These are phyloP conservation scores for Capitella teleta DNA, from an alignment of 1,140 invertebrate species.

Conservation along the genomic window DNA sequence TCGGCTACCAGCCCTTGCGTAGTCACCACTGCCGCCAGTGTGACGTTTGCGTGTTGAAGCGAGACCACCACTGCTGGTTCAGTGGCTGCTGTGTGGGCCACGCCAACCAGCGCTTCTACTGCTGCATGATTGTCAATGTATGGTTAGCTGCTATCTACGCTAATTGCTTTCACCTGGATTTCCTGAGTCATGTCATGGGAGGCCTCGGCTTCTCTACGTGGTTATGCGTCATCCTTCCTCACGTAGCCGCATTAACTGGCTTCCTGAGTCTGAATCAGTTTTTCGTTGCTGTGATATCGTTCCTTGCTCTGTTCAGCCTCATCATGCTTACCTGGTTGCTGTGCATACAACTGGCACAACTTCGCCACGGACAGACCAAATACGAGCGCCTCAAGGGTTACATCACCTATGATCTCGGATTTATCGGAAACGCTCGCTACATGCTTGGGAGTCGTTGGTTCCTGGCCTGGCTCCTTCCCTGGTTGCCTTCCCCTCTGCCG, in stretches of 20 bases:
- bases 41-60: conserved; percentile 68
- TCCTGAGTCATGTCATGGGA: background rate
- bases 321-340: conserved; percentile 21
- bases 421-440: conserved; percentile 51
- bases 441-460: conserved; percentile 63
- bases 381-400: conserved; percentile 24
- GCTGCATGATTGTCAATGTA: conserved; percentile 2
- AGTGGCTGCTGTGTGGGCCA: conserved; percentile 80
- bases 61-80: conserved; percentile 92
- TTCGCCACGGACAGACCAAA: conserved; percentile 21
- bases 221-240: conserved; percentile 21
- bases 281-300: conserved; percentile 17
- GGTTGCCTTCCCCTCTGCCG: conserved; percentile 57
- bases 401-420: conserved; percentile 4
- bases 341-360: conserved; percentile 16
- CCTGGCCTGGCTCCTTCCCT: conserved; percentile 59
- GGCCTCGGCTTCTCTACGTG: conserved; percentile 14
- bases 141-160: conserved; percentile 3
- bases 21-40: conserved; percentile 81
- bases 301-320: conserved; percentile 18
- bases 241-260: conserved; percentile 19
- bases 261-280: conserved; percentile 19
- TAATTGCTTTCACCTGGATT: conserved; percentile 1
- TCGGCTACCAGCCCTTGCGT: conserved; percentile 61
- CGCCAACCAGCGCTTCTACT: conserved; percentile 47